Conservation (phyloP, 2,797 vertebrate species). For the Sebastes elongatus region DNA sequence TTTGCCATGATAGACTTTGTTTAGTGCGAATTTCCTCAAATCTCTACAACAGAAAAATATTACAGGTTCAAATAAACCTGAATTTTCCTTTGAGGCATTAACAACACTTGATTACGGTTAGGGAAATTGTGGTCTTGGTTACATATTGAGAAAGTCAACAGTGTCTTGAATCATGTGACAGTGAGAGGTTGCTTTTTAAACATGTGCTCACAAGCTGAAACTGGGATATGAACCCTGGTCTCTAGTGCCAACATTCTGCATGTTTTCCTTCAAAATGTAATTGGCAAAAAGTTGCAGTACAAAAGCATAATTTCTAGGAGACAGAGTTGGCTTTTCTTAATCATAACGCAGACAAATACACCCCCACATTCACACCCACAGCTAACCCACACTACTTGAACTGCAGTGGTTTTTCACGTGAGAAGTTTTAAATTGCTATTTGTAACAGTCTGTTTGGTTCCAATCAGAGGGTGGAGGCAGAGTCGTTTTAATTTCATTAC, state of each 20-base stretch:
- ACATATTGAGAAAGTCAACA: background rate
- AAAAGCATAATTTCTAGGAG: background rate
- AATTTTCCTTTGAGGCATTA: background rate
- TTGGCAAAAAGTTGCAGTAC: background rate
- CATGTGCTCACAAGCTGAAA: background rate
- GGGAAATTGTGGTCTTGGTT: background rate
- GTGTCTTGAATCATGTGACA: background rate
- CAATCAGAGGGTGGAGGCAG: slow-evolving; percentile 61
- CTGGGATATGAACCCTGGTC: background rate
- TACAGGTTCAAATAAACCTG: background rate
- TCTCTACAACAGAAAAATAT: background rate
- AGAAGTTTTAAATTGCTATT: slow-evolving; percentile 64
- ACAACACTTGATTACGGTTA: background rate
- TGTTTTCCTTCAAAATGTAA: background rate
- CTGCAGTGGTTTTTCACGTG: slow-evolving; percentile 26
- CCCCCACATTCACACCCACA: background rate
- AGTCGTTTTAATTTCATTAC: slow-evolving; percentile 72
- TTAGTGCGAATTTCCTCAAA: background rate
- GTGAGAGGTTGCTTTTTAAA: background rate
- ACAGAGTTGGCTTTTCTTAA: background rate
- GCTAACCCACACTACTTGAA: slow-evolving; percentile 12
- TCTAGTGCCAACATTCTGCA: background rate
- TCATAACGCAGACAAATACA: background rate
- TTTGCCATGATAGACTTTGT: background rate
- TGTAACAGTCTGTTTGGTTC: slow-evolving; percentile 61